A percentile compares a stretch with the other conserved stretches of the same genome.
These are phyloP conservation scores for Holothuria leucospilota DNA, from an alignment of 53 echinoderm and acorn worm genomes.

Conservation along the genomic window DNA sequence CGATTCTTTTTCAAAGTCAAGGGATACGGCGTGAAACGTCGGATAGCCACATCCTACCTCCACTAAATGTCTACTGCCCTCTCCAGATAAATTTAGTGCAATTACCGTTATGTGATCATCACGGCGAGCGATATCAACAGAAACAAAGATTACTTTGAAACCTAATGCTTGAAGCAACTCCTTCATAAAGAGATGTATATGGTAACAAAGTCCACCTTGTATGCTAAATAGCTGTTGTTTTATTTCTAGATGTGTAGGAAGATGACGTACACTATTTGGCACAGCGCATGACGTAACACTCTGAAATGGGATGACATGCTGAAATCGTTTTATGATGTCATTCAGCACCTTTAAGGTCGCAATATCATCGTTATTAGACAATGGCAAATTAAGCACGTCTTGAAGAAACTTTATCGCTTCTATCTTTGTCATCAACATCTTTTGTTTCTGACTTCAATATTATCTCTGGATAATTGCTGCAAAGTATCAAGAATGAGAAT, in stretches of 20 bases:
- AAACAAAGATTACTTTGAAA: conserved; percentile 10
- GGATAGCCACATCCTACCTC: conserved; percentile 60
- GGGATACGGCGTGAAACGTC: conserved; percentile 43
- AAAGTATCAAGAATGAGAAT: too few relatives aligned
- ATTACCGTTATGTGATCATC: conserved; percentile 36
- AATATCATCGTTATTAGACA: neutral
- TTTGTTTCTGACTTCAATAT: too few relatives aligned
- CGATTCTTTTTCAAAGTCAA: conserved; percentile 48
- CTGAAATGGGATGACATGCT: conserved; percentile 42
- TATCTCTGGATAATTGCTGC: too few relatives aligned
- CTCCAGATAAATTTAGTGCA: neutral
- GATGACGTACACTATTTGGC: neutral
- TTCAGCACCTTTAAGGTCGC: neutral
- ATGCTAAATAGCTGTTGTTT: conserved; percentile 1
- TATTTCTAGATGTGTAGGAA: conserved; percentile 21
- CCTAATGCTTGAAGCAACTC: conserved; percentile 35
- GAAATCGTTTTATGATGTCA: conserved; percentile 36
- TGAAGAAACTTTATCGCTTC: conserved; percentile 8
- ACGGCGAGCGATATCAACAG: neutral
- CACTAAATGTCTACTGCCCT: conserved; percentile 27
- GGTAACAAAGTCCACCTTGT: conserved; percentile 32
- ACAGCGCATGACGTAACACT: conserved; percentile 29
- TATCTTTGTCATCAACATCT: neutral
- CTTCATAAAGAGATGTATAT: conserved; percentile 35
- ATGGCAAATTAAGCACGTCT: neutral